Base-by-base conservation (phyloP, 2,113 vertebrate species). In the Elgaria multicarinata region DNA sequence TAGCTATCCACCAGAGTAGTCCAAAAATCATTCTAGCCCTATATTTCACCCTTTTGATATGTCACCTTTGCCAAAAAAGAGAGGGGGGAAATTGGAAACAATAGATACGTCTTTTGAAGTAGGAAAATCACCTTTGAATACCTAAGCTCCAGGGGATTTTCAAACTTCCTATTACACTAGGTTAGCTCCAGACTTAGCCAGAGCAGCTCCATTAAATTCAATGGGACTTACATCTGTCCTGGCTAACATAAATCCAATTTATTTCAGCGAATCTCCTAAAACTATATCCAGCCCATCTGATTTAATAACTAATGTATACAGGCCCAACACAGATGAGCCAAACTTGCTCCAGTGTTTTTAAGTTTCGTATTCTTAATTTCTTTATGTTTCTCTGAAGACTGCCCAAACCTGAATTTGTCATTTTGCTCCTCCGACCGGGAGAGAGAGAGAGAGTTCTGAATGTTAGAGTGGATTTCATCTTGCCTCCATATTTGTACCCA, bases 41-140 rank as follows among this genome's bases (percentile, higher is more conserved):
- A 86, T 90, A 87, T 89, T 92, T 92, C 72, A 85, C 64, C 39
- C 16, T 16, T 72, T 92, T 92, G 85, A 20, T 93, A 55, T 92
- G n/a, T 83, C 85, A 44, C 2, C 86, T 58, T n/a, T 64, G 85
- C 74, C 83, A 24, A n/a, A 10, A 90, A 83, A 87, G 53, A n/a
- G n/a, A n/a, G n/a, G n/a, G n/a, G n/a, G n/a, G n/a, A n/a, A n/a
- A n/a, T n/a, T 36, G 4, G 46, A n/a, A 62, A 31, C 10, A 66
- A 50, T 24, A 12, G 50, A 22, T 58, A 42, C 44, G 71, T 76
- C 42, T 87, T 78, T 46, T 87, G 39, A 87, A 66, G 58, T 46
- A 6, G 31, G 9, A n/a, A 75, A n/a, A n/a, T 1, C 36, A 58
- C 36, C n/a, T 3, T 58, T 58, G 33, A 86, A 74, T 85, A 71